Evolutionary conservation across 2,888 invertebrate genomes (phyloP), one percentile per base, ranked within the genome.

Genomic region (Coleophora deauratella): DNA sequence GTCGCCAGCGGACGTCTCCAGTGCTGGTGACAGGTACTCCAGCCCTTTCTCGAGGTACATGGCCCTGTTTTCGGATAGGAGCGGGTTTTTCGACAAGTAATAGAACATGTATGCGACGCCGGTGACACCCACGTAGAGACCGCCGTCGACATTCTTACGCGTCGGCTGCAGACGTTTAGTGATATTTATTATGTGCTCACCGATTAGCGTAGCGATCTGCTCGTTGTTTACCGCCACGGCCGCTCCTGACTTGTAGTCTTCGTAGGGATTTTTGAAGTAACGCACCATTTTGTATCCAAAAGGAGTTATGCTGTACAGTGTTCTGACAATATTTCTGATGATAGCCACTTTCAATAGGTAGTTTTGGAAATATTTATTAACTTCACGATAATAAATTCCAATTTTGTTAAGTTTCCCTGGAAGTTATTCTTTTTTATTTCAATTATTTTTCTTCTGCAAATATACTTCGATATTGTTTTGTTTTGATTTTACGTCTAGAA

Each of bases 61-160:
- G 9, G 57, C 47, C 50, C 73, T 84, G 34, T 85, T 67, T 28
- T 75, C 70, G 2, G 71, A 65, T 9, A 90, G 80, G 53, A 62
- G 59, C 0, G 88, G 69, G 36, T 88, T 87, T 59, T 88, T 88
- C 11, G 89, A 86, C 39, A 95, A 62, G 57, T 90, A 88, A 66
- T 91, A 91, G 57, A 91, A 91, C 91, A 93, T 93, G 62, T 89
- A 95, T 0, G 92, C 89, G 37, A 93, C 87, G 9, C 95, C 93
- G 34, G 89, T 87, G 27, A 89, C 72, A 1, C 93, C 93, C 34
- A 91, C 87, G 63, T 93, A 93, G 1, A 93, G 58, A 0, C 92
- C 92, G 9, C 84, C 85, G 9, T 78, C 76, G 7, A 91, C 90
- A 59, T 89, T 72, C 46, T 71, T 74, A 1, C 52, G 57, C 0